A percentile compares a stretch with the other conserved stretches of the same genome.
phyloP scores from a whole-genome alignment of 2,113 vertebrate genomes.

The Hymenochirus boettgeri region DNA sequence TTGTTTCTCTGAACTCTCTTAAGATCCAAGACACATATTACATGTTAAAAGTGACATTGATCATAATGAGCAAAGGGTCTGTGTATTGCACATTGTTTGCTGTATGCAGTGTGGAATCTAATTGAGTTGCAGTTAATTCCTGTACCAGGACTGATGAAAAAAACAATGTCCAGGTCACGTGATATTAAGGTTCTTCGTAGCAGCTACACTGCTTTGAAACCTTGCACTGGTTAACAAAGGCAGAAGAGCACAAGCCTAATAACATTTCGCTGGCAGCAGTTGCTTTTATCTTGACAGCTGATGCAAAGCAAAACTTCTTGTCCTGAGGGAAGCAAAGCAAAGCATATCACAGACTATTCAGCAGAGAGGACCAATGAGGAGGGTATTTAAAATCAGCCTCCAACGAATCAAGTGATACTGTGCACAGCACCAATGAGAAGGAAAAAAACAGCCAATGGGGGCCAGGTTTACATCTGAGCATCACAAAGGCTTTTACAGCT shows the following conservation, averaged over 20 bases:
- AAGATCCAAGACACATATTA: no score
- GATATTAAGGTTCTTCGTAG: background rate
- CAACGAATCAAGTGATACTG: constrained; percentile 20
- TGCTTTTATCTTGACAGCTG: constrained; percentile 33
- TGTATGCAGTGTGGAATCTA: no score
- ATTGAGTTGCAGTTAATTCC: no score
- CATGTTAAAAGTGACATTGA: no score
- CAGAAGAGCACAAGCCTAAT: constrained; percentile 16
- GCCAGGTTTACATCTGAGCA: constrained; percentile 32
- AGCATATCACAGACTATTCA: constrained; percentile 21
- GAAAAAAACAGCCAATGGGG: constrained; percentile 24
- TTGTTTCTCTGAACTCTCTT: no score
- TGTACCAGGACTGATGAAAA: no score
- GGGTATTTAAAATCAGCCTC: background rate
- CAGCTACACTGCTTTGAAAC: background rate
- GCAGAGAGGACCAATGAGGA: constrained; percentile 22
- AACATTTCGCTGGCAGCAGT: constrained; percentile 11
- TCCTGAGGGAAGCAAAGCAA: constrained; percentile 24
- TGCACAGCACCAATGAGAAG: constrained; percentile 15
- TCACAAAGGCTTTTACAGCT: constrained; percentile 35
- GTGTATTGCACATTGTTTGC: no score
- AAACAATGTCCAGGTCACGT: no score
- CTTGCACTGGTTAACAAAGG: constrained; percentile 19
- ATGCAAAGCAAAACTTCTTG: constrained; percentile 31
- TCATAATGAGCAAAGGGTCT: no score